Base-by-base conservation (phyloP, 2,797 vertebrate species). In the Schizothorax lantsangensis region DNA sequence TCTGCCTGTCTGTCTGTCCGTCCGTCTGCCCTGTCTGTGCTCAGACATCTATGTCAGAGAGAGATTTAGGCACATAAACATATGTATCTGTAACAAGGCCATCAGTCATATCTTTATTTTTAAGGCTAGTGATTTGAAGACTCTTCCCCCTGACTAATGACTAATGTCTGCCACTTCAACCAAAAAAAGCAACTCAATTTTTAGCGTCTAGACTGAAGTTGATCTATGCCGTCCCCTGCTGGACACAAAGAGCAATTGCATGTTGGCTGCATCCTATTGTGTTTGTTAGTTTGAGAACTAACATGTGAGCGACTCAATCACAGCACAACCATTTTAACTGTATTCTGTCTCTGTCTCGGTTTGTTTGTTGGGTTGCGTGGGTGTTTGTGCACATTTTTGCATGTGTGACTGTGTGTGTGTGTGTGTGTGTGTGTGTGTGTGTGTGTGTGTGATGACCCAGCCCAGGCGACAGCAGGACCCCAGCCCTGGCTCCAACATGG, bases 401-500 rank as follows among this genome's bases (percentile, higher is more conserved):
- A 30, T 80, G 19, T 84, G 62, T 87, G 81, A 71, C 19, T 78
- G 26, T 79, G 40, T 81, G 43, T 30, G 30, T 30, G 30, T 30
- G 30, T 30, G 30, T n/a, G n/a, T 79, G 89, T 88, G 86, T 93
- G 73, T 87, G 88, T 80, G 19, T 84, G 62, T 87, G 81, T 77
- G 26, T 79, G 40, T 81, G 89, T 89, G 86, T 93, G 77, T 92
- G 90, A 92, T 91, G 90, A 90, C 90, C 87, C 95, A 99, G 98
- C 97, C 96, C 96, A 98, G 97, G 97, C 96, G 97, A 95, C 98
- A 98, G 90, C 97, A 98, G 97, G 97, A 99, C 96, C 97, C 97
- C 96, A 98, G 96, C 95, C 97, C 97, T 93, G 97, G 97, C 88
- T 97, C 97, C 88, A 97, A 95, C 95, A 96, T 99, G 94, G 97